Percentiles rank a stretch among this genome's conserved stretches.
These are phyloP conservation scores for Arge pagana DNA, from an alignment of 2,888 invertebrate species.

Conservation along the genomic window DNA sequence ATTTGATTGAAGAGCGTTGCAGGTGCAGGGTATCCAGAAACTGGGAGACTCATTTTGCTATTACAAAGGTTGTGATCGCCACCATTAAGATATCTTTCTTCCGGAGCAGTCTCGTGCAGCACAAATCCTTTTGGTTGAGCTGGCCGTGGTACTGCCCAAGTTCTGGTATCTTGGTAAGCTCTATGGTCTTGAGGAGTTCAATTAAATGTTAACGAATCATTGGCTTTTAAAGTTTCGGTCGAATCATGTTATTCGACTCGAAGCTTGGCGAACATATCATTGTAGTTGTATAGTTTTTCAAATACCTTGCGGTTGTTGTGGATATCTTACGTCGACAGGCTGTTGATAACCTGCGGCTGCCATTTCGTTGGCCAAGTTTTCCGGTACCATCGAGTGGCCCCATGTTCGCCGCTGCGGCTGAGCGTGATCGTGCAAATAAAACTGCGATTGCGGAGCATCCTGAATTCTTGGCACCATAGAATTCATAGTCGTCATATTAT, in stretches of 20 bases:
- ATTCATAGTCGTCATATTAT: conserved; percentile 46
- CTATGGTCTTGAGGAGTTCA: conserved; percentile 52
- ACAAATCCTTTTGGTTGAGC: conserved; percentile 67
- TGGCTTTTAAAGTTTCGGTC: too few relatives aligned
- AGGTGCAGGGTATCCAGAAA: conserved; percentile 59
- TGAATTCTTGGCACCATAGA: conserved; percentile 48
- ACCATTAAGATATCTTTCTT: conserved; percentile 69
- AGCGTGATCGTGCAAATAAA: conserved; percentile 75
- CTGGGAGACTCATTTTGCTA: conserved; percentile 62
- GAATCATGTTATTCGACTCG: too few relatives aligned
- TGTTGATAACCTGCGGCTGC: conserved; percentile 52
- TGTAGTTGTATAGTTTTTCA: neutral
- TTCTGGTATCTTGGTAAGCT: conserved; percentile 52
- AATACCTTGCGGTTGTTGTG: conserved; percentile 46
- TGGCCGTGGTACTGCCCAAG: conserved; percentile 50
- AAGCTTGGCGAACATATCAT: conserved; percentile 1
- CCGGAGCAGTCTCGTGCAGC: conserved; percentile 62
- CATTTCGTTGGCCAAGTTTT: conserved; percentile 54
- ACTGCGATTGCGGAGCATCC: conserved; percentile 64
- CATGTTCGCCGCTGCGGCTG: conserved; percentile 60
- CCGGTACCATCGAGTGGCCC: conserved; percentile 59
- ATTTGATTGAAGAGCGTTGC: conserved; percentile 59
- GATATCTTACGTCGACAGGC: conserved; percentile 48
- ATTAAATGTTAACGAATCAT: too few relatives aligned
- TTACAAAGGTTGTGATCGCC: conserved; percentile 64